Evolutionary conservation across 2,113 vertebrate species (phyloP).

Genomic region (Xiphorhynchus elegans): DNA sequence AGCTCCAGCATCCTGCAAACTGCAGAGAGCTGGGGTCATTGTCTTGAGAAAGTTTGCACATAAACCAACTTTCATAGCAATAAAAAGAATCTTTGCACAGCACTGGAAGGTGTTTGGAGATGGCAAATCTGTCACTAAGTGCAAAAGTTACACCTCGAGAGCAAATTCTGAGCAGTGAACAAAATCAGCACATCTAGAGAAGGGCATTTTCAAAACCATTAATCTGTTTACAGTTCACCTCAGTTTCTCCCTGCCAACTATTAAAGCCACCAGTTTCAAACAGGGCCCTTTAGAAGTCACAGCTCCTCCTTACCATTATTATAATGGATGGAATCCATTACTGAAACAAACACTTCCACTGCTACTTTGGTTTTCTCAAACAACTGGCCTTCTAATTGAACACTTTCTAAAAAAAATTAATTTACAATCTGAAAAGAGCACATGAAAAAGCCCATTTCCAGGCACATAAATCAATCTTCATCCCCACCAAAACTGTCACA

Average conservation of each 20-base stretch:
- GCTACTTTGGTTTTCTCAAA: not conserved
- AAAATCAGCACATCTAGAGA: not conserved
- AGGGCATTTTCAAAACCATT: not conserved
- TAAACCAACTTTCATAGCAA: not conserved
- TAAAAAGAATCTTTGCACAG: not conserved
- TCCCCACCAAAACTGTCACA: not conserved
- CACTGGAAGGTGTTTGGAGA: not conserved
- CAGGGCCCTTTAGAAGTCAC: not conserved
- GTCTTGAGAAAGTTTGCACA: not conserved
- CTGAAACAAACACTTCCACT: not conserved
- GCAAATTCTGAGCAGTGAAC: not conserved
- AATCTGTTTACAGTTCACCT: not conserved
- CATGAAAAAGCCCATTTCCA: not conserved
- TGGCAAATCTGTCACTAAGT: not conserved
- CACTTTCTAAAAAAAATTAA: not conserved
- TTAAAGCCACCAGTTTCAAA: not conserved
- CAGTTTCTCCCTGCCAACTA: not conserved
- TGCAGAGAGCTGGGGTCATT: not conserved
- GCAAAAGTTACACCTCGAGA: not conserved
- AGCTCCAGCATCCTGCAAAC: not conserved
- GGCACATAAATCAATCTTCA: not conserved
- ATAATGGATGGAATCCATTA: not conserved
- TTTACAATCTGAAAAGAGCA: not conserved
- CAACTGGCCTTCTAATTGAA: not conserved
- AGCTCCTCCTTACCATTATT: not conserved